Evolutionary conservation across 2,113 vertebrate species (phyloP).

Genomic region (Lophochroa leadbeateri): DNA sequence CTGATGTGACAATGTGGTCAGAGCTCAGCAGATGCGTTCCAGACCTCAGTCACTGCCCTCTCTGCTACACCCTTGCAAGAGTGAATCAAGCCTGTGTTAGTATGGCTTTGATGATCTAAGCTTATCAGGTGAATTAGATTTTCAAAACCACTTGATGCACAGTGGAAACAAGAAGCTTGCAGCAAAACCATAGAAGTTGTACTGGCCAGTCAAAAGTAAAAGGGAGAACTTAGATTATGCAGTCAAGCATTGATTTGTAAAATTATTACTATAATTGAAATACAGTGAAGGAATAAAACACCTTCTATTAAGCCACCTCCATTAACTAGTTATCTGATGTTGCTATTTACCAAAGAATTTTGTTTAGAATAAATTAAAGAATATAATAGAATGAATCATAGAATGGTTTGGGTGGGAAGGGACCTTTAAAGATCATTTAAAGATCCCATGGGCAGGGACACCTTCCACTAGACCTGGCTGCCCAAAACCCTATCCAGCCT

Average conservation of each 20-base stretch:
- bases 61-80: not conserved
- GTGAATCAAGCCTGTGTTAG: not conserved
- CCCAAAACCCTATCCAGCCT: not conserved
- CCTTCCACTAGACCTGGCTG: not conserved
- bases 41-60: not conserved
- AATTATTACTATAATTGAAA: not conserved
- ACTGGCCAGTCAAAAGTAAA: not conserved
- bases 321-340: not conserved
- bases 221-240: not conserved
- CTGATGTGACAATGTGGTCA: not conserved
- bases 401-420: not conserved
- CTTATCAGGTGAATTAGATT: not conserved
- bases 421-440: not conserved
- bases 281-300: not conserved
- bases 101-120: not conserved
- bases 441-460: not conserved
- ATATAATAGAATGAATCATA: not conserved
- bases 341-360: not conserved
- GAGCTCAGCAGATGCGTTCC: not conserved
- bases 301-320: not conserved
- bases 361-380: not conserved
- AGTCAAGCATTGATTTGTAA: not conserved
- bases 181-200: not conserved
- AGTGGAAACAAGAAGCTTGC: not conserved
- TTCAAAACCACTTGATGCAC: not conserved